Evolutionary conservation across 1,140 invertebrate species (phyloP).

Genomic region (Lineus longissimus): DNA sequence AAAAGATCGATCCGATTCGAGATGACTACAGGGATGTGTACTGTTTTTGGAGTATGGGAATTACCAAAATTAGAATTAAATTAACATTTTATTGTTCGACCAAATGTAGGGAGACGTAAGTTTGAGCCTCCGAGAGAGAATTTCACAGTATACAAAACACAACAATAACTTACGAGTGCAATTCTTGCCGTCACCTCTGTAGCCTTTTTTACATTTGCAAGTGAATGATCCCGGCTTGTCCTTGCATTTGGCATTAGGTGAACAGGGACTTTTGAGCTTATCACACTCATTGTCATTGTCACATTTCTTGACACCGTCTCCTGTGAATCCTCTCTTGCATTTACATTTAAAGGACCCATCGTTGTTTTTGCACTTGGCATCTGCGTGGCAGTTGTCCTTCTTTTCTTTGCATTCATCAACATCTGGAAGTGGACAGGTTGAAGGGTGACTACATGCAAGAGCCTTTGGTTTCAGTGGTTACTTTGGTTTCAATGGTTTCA

Average conservation of each 20-base stretch:
- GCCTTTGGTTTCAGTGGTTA: too few relatives aligned
- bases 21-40: too few relatives aligned
- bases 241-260: background rate
- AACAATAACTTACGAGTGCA: too few relatives aligned
- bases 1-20: too few relatives aligned
- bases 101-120: too few relatives aligned
- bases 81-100: too few relatives aligned
- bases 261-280: background rate
- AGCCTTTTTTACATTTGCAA: background rate
- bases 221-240: background rate
- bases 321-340: background rate
- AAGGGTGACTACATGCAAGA: background rate
- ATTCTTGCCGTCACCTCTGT: constrained; percentile 1
- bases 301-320: constrained; percentile 9
- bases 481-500: too few relatives aligned
- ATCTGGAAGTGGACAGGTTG: background rate
- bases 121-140: too few relatives aligned
- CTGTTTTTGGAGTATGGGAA: too few relatives aligned
- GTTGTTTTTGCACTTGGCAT: constrained; percentile 4
- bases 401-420: background rate
- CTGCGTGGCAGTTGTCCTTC: background rate
- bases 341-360: background rate
- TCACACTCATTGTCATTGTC: background rate
- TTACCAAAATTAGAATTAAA: too few relatives aligned
- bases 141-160: too few relatives aligned